Percentiles rank a stretch among this genome's conserved stretches.
phyloP scores from a whole-genome alignment of 2,888 invertebrate genomes.

The Cantharis lateralis region DNA sequence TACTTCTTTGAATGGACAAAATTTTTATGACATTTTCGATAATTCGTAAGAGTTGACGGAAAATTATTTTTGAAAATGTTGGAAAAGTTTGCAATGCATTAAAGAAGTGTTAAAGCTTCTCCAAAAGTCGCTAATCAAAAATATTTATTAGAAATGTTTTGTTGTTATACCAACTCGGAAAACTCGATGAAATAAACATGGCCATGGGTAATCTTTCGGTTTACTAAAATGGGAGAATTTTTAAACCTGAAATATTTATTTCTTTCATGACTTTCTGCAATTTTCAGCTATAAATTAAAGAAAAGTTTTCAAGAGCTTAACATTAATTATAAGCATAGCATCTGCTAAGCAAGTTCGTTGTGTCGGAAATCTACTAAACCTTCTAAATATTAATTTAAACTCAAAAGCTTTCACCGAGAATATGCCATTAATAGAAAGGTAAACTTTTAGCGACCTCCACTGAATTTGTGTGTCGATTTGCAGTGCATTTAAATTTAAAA shows the following conservation, averaged over 20 bases:
- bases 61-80: background rate
- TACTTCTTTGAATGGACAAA: background rate
- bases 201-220: background rate
- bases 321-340: background rate
- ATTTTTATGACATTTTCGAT: background rate
- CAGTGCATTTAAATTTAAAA: conserved; percentile 19
- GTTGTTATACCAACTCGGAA: background rate
- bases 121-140: background rate
- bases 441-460: conserved; percentile 1
- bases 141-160: background rate
- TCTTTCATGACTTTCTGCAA: background rate
- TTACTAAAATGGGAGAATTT: background rate
- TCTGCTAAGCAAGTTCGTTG: background rate
- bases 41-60: background rate
- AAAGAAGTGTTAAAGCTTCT: background rate
- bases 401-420: background rate
- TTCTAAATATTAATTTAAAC: conserved; percentile 14
- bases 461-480: conserved; percentile 11
- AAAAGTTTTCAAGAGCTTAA: background rate
- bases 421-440: conserved; percentile 10
- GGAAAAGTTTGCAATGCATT: background rate
- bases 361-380: background rate
- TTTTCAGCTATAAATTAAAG: background rate
- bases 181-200: background rate
- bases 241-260: background rate